phyloP scores from a whole-genome alignment of 2,797 vertebrate species.

The Eulemur coronatus region DNA sequence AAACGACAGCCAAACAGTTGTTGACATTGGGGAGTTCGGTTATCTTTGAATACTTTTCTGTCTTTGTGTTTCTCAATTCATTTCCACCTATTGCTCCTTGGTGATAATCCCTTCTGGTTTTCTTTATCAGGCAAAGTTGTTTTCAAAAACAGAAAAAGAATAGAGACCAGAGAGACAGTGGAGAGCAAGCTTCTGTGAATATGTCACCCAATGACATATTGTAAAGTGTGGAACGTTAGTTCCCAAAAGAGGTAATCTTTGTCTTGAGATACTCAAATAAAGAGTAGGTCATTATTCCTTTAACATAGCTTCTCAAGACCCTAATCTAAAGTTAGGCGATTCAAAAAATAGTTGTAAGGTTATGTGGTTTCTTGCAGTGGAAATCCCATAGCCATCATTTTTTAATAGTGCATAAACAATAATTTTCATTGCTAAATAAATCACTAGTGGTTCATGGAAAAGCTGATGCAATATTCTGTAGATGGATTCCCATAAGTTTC shows the following conservation, averaged over 20 bases:
- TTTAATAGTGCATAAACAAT: neutral
- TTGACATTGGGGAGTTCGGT: neutral
- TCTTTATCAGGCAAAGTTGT: neutral
- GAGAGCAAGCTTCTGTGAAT: neutral
- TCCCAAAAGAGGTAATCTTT: neutral
- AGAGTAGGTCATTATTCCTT: neutral
- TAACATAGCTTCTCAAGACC: neutral
- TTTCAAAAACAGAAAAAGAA: neutral
- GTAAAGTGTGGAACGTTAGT: neutral
- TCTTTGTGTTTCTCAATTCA: neutral
- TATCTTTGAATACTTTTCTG: neutral
- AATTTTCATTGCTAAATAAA: constrained; percentile 32
- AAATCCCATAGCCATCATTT: neutral
- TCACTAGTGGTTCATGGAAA: neutral
- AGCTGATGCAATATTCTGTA: neutral
- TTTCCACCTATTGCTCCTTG: neutral
- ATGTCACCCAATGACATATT: neutral
- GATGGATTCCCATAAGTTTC: neutral
- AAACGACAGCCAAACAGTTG: neutral
- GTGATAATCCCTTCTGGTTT: neutral
- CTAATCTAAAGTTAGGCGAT: neutral
- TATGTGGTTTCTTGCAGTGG: neutral
- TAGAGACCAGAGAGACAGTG: neutral
- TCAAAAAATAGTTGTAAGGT: neutral
- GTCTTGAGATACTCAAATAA: neutral